Evolutionary conservation across 2,113 vertebrate genomes (phyloP).

Genomic region (Anolis carolinensis): DNA sequence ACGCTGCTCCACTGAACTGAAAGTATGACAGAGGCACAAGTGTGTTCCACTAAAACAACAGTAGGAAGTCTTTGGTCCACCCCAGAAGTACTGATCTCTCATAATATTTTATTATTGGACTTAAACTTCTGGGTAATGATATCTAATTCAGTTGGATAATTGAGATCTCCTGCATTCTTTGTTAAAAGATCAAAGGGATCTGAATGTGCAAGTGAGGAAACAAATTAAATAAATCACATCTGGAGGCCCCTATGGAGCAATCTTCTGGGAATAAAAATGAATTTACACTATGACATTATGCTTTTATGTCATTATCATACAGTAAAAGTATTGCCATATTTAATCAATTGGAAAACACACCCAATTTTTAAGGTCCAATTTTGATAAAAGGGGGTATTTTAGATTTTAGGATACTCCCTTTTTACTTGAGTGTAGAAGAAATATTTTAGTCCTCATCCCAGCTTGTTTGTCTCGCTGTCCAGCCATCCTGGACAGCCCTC

Average conservation of each 20-base stretch:
- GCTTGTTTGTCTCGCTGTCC: too few relatives aligned
- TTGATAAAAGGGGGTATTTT: too few relatives aligned
- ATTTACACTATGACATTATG: not conserved
- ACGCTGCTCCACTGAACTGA: conserved; percentile 22
- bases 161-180: not conserved
- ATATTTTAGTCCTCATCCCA: too few relatives aligned
- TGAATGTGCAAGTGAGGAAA: not conserved
- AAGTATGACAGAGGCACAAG: not conserved
- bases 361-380: too few relatives aligned
- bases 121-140: too few relatives aligned
- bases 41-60: not conserved
- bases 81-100: too few relatives aligned
- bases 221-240: not conserved
- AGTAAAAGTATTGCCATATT: not conserved
- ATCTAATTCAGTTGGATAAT: too few relatives aligned
- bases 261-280: not conserved
- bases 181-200: conserved; percentile 2
- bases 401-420: too few relatives aligned
- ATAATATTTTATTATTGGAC: too few relatives aligned
- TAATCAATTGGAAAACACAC: too few relatives aligned
- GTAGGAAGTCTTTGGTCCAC: not conserved
- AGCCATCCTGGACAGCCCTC: too few relatives aligned
- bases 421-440: too few relatives aligned
- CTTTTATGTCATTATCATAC: not conserved
- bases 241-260: not conserved